Percentiles rank a stretch among this genome's conserved stretches.
These are phyloP conservation scores for Gavia stellata DNA, from an alignment of 2,113 vertebrate species.

Conservation along the genomic window DNA sequence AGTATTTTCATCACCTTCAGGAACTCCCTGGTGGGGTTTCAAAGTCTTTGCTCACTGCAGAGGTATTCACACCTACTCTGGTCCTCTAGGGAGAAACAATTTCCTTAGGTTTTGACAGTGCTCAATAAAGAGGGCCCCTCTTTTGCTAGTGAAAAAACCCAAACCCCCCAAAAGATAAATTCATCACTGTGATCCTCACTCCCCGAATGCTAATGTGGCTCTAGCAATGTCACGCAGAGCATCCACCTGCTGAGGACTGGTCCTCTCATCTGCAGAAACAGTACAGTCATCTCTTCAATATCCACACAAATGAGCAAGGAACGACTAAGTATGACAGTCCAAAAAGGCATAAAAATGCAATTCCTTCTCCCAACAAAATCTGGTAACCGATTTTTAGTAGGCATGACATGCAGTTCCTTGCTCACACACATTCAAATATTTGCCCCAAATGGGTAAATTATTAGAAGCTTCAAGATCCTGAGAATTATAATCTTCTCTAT, in stretches of 20 bases:
- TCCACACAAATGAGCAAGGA: neutral
- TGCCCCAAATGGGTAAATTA: neutral
- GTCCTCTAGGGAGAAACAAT: neutral
- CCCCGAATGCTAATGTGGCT: neutral
- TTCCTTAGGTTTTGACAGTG: neutral
- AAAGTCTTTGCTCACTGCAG: neutral
- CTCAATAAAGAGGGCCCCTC: neutral
- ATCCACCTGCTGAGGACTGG: neutral
- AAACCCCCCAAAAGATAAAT: neutral
- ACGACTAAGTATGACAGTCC: accelerated
- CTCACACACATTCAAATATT: neutral
- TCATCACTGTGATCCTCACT: neutral
- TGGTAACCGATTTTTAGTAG: neutral
- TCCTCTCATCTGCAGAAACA: neutral
- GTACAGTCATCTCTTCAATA: neutral
- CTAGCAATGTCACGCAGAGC: neutral
- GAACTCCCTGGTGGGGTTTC: neutral
- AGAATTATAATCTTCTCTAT: neutral
- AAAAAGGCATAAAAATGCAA: neutral
- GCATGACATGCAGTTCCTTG: neutral
- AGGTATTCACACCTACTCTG: neutral
- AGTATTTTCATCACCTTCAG: neutral
- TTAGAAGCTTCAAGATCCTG: neutral
- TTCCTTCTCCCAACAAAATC: neutral
- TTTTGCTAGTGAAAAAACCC: neutral